Percentiles rank a stretch among this genome's conserved stretches.
Evolutionary conservation across 2,113 vertebrate species (phyloP).

Genomic region (Chaetura pelagica): DNA sequence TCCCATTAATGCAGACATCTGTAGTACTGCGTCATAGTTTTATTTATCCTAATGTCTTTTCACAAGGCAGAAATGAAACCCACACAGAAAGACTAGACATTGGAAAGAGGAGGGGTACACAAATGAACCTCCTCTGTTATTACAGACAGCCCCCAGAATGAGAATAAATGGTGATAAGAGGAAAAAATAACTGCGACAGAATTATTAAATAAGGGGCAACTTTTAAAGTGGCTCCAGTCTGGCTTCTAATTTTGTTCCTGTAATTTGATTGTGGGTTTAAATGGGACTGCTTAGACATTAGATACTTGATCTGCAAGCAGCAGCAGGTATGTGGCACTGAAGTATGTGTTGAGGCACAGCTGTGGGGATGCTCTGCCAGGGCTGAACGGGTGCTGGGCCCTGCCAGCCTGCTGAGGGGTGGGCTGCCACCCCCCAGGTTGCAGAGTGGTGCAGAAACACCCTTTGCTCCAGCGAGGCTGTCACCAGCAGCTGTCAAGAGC

Average conservation of each 20-base stretch:
- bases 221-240: slow-evolving; percentile 69
- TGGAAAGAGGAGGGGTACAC: neutral
- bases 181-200: slow-evolving; percentile 25
- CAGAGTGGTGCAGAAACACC: neutral
- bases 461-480: neutral
- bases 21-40: neutral
- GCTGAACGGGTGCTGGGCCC: fast-evolving
- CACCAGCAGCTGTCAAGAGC: fast-evolving
- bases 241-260: slow-evolving; percentile 60
- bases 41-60: slow-evolving; percentile 4
- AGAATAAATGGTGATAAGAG: slow-evolving; percentile 53
- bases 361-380: neutral
- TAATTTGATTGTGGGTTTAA: slow-evolving; percentile 66
- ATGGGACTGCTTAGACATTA: slow-evolving; percentile 30
- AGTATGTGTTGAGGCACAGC: neutral
- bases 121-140: neutral
- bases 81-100: neutral
- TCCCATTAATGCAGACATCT: neutral
- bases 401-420: neutral
- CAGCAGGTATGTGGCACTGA: slow-evolving; percentile 8
- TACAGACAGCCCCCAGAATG: slow-evolving; percentile 1
- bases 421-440: fast-evolving
- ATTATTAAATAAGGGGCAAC: slow-evolving; percentile 58
- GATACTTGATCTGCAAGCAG: slow-evolving; percentile 1
- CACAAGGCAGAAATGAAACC: neutral